Conservation (phyloP, 2,113 vertebrate genomes). For the Paradoxurus hermaphroditus region DNA sequence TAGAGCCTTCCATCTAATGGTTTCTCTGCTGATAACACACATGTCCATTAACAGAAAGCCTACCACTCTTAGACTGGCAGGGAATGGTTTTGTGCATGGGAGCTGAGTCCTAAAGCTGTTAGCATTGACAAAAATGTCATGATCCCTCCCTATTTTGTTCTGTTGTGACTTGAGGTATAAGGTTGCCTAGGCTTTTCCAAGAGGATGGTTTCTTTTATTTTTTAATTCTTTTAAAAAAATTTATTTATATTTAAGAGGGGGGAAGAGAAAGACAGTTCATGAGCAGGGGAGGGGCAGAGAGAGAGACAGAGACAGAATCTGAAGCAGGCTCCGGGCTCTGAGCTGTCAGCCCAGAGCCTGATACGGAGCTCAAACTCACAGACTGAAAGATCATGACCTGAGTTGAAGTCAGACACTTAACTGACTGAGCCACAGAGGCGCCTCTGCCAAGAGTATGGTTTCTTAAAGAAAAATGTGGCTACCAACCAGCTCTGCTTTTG, state of each 20-base stretch:
- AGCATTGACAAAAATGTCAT: background rate
- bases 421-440: too few species aligned
- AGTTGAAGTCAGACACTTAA: too few species aligned
- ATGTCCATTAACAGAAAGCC: background rate
- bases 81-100: background rate
- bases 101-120: background rate
- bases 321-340: too few species aligned
- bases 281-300: too few species aligned
- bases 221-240: too few species aligned
- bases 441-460: background rate
- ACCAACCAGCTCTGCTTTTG: background rate
- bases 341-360: too few species aligned
- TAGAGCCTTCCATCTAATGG: background rate
- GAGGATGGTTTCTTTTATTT: background rate
- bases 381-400: too few species aligned
- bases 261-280: too few species aligned
- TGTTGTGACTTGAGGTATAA: background rate
- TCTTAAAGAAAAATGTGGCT: background rate
- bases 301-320: too few species aligned
- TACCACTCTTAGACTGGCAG: background rate
- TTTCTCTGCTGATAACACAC: background rate
- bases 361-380: too few species aligned
- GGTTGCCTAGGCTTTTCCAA: background rate
- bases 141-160: background rate
- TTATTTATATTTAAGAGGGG: too few species aligned